phyloP scores from a whole-genome alignment of 2,797 vertebrate genomes.

The Channa striata region DNA sequence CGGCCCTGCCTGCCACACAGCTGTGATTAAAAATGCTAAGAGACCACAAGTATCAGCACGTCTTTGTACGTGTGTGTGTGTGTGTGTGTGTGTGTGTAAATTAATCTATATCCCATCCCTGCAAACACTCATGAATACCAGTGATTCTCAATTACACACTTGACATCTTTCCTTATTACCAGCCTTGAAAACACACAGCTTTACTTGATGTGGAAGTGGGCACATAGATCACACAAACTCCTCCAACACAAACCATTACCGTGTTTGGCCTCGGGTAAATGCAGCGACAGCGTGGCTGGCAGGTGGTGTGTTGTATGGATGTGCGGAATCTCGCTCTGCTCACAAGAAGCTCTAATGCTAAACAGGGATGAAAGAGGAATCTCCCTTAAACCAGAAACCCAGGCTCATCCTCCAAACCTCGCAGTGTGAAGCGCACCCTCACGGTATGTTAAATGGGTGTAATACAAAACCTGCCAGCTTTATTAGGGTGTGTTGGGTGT shows the following conservation, averaged over 20 bases:
- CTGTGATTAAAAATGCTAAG: constrained; percentile 48
- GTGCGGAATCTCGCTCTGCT: constrained; percentile 10
- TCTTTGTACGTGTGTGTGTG: constrained; percentile 5
- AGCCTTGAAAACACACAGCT: constrained; percentile 23
- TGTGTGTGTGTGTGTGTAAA: constrained; percentile 13
- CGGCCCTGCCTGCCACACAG: constrained; percentile 29
- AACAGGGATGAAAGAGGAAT: constrained; percentile 55
- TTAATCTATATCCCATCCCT: constrained; percentile 31
- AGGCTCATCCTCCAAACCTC: constrained; percentile 34
- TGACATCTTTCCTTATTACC: constrained; percentile 24
- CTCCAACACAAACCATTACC: constrained; percentile 5
- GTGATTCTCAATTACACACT: constrained; percentile 50
- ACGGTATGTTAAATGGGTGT: constrained; percentile 63
- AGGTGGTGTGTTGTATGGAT: not conserved
- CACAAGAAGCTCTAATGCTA: not conserved
- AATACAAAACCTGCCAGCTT: constrained; percentile 69
- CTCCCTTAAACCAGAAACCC: constrained; percentile 38
- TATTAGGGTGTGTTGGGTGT: constrained; percentile 64
- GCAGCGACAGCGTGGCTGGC: not conserved
- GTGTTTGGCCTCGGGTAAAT: constrained; percentile 17
- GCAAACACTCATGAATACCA: constrained; percentile 37
- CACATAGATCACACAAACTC: constrained; percentile 13
- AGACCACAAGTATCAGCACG: constrained; percentile 1
- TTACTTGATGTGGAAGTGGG: constrained; percentile 6
- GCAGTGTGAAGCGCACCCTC: constrained; percentile 55